Percentiles rank a stretch among this genome's conserved stretches.
Conservation (phyloP, 2,888 invertebrate genomes). For the Ornithoptera priamus region DNA sequence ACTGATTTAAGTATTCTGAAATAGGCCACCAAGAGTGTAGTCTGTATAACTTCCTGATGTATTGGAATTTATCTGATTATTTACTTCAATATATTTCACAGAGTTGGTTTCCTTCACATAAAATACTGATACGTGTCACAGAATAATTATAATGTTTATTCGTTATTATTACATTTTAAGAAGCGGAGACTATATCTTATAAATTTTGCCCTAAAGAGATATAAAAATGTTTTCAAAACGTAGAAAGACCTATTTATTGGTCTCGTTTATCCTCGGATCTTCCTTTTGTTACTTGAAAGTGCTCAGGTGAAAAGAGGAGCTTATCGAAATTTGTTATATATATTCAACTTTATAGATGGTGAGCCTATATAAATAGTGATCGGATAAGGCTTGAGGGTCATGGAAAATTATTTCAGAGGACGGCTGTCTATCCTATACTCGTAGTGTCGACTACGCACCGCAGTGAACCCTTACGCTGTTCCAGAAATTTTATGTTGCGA, state of each 20-base stretch:
- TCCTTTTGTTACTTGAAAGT: conserved; percentile 64
- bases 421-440: conserved; percentile 58
- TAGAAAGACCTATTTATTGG: conserved; percentile 63
- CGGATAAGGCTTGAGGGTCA: conserved; percentile 55
- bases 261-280: conserved; percentile 68
- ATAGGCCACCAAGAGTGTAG: no score
- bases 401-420: conserved; percentile 72
- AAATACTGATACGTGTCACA: no score
- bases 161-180: background rate
- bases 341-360: conserved; percentile 57
- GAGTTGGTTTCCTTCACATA: no score
- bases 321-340: conserved; percentile 72
- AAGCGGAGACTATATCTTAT: conserved; percentile 5
- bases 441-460: conserved; percentile 52
- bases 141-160: no score
- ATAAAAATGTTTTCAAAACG: conserved; percentile 35
- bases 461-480: conserved; percentile 68
- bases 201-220: conserved; percentile 25
- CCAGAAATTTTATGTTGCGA: conserved; percentile 74
- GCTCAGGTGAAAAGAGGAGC: conserved; percentile 65
- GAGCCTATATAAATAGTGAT: conserved; percentile 45
- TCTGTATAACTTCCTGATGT: no score
- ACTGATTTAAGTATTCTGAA: no score
- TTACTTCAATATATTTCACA: no score
- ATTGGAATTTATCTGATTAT: no score